Evolutionary conservation across 2,888 invertebrate genomes (phyloP).

Genomic region (Zelleria hepariella): DNA sequence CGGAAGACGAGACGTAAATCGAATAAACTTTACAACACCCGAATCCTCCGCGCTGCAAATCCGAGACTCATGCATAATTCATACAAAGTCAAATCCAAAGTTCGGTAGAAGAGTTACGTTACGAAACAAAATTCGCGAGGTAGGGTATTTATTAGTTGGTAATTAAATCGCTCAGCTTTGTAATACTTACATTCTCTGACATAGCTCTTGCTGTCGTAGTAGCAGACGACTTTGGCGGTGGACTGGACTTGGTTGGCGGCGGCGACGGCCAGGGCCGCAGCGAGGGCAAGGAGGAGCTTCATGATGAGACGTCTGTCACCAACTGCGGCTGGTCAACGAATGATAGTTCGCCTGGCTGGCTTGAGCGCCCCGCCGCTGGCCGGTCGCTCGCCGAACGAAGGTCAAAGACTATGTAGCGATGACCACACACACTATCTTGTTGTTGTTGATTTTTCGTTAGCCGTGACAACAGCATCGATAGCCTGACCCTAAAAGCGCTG

Average conservation of each 20-base stretch:
- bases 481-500: constrained; percentile 12
- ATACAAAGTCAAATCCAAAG: constrained; percentile 9
- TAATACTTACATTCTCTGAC: constrained; percentile 78
- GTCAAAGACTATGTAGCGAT: constrained; percentile 45
- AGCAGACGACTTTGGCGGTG: constrained; percentile 77
- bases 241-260: constrained; percentile 43
- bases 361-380: constrained; percentile 16
- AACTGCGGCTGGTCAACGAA: constrained; percentile 46
- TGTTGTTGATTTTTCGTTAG: constrained; percentile 2
- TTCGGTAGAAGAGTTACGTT: constrained; percentile 15
- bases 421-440: constrained; percentile 16
- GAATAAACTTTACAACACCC: not conserved
- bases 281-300: constrained; percentile 41
- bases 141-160: not conserved
- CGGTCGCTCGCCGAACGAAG: constrained; percentile 14
- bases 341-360: constrained; percentile 23
- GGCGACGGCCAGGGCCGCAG: constrained; percentile 38
- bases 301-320: constrained; percentile 43
- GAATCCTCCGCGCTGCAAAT: not conserved
- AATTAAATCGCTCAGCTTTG: constrained; percentile 31
- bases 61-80: constrained; percentile 16
- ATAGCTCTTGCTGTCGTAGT: constrained; percentile 79
- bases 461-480: constrained; percentile 1
- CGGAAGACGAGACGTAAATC: not conserved
- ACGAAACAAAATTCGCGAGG: constrained; percentile 22